These are phyloP conservation scores for Pseudochirops cupreus DNA, from an alignment of 2,797 vertebrate genomes.

Conservation along the genomic window DNA sequence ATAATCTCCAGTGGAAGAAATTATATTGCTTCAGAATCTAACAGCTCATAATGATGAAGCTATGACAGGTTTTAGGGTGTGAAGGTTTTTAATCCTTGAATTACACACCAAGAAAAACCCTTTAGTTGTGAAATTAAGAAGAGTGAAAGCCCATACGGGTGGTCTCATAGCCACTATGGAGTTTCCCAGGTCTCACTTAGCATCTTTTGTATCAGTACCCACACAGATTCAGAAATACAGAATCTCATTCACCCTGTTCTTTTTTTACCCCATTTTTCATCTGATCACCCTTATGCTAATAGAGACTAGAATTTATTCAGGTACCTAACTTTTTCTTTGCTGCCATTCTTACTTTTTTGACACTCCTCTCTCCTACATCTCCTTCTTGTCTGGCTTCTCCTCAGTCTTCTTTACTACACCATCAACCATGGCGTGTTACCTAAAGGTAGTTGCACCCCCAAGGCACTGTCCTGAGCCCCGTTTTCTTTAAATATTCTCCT, in stretches of 20 bases:
- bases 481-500: background rate
- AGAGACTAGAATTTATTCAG: constrained; percentile 11
- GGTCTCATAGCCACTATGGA: background rate
- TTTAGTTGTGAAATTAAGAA: constrained; percentile 37
- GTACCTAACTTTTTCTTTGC: background rate
- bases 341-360: background rate
- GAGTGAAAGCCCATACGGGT: constrained; percentile 9
- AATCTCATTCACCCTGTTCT: background rate
- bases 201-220: background rate
- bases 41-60: constrained; percentile 13
- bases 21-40: constrained; percentile 37
- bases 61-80: constrained; percentile 33
- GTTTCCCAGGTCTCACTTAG: background rate
- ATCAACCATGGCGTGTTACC: background rate
- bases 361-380: background rate
- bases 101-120: constrained; percentile 26
- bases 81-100: constrained; percentile 5
- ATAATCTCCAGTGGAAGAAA: constrained; percentile 43
- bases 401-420: background rate
- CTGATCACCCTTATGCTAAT: constrained; percentile 8
- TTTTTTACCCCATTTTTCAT: constrained; percentile 12
- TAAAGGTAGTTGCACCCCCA: background rate
- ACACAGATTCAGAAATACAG: background rate
- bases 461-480: background rate
- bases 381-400: background rate